Conservation (phyloP, 1,140 invertebrate species). For the Lucilia cuprina region DNA sequence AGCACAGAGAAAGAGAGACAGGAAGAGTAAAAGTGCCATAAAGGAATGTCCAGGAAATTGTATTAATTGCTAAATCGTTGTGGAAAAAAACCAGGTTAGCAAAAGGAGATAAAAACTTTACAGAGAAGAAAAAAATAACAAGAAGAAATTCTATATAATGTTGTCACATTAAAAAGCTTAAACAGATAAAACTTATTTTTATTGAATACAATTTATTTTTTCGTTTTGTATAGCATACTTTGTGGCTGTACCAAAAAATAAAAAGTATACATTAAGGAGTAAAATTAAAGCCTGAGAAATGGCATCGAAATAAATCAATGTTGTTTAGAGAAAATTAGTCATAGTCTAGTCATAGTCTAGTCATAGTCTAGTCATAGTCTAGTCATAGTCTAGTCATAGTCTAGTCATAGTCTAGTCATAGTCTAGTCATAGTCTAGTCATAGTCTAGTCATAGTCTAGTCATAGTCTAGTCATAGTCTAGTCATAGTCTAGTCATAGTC, state of each 20-base stretch:
- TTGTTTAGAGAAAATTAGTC: no score
- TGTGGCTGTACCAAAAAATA: no score
- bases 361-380: no score
- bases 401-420: no score
- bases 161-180: background rate
- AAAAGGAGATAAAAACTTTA: background rate
- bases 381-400: no score
- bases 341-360: no score
- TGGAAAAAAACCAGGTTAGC: background rate
- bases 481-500: no score
- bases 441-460: no score
- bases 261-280: background rate
- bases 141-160: background rate
- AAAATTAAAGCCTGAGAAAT: no score
- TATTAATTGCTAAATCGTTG: conserved; percentile 23
- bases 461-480: no score
- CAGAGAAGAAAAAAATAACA: background rate
- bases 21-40: background rate
- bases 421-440: no score
- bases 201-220: background rate
- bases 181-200: background rate
- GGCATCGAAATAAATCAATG: no score
- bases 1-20: background rate
- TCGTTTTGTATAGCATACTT: background rate
- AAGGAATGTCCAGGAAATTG: conserved; percentile 23